Conservation (phyloP, 2,888 invertebrate species). For the Yponomeuta plumbellus region DNA sequence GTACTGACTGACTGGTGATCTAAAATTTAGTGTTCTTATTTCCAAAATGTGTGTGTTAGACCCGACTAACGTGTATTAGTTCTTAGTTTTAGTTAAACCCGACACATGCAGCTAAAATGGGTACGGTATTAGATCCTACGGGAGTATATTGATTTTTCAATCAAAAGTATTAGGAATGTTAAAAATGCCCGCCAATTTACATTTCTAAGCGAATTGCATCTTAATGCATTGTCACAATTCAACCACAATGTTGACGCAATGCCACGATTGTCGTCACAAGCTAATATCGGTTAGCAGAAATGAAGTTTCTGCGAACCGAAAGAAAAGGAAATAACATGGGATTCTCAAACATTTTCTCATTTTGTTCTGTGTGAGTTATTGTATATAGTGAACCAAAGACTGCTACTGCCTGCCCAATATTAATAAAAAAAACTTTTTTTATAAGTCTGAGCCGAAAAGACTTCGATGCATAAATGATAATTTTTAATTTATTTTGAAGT, state of each 20-base stretch:
- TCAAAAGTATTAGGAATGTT: not conserved
- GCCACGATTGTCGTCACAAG: slow-evolving; percentile 44
- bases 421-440: slow-evolving; percentile 26
- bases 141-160: slow-evolving; percentile 41
- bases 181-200: slow-evolving; percentile 10
- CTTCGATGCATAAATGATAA: slow-evolving; percentile 28
- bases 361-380: slow-evolving; percentile 29
- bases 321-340: slow-evolving; percentile 52
- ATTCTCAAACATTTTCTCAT: not conserved
- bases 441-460: slow-evolving; percentile 42
- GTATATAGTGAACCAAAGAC: slow-evolving; percentile 71
- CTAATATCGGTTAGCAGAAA: slow-evolving; percentile 58
- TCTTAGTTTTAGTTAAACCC: slow-evolving; percentile 29
- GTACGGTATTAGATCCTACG: slow-evolving; percentile 53
- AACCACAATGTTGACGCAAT: slow-evolving; percentile 5
- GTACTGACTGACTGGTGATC: slow-evolving; percentile 45
- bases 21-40: slow-evolving; percentile 35
- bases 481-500: slow-evolving; percentile 67
- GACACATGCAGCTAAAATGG: slow-evolving; percentile 36
- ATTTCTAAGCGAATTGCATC: not conserved
- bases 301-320: slow-evolving; percentile 60
- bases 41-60: slow-evolving; percentile 48
- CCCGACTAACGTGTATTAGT: slow-evolving; percentile 52
- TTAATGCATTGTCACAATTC: slow-evolving; percentile 1
- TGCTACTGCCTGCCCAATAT: slow-evolving; percentile 51